Percentiles rank a stretch among this genome's conserved stretches.
Evolutionary conservation across 2,113 vertebrate genomes (phyloP).

Genomic region (Heloderma charlesbogerti): DNA sequence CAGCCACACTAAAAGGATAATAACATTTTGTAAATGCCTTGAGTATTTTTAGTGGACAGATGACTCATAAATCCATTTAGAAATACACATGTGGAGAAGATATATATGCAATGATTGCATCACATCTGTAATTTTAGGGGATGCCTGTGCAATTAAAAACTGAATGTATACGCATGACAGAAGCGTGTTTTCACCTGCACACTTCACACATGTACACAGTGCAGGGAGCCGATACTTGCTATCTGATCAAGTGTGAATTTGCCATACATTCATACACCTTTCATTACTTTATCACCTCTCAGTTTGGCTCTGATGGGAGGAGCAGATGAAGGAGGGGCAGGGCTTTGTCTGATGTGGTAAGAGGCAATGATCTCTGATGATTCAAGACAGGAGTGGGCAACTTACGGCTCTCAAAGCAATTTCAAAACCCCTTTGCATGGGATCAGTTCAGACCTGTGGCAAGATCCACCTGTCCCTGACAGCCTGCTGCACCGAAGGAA

Average conservation of each 20-base stretch:
- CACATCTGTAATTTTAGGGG: neutral
- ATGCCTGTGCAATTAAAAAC: neutral
- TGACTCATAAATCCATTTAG: too few relatives aligned
- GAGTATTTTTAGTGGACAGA: neutral
- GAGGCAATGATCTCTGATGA: neutral
- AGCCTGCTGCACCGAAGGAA: too few relatives aligned
- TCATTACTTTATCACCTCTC: neutral
- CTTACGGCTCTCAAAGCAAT: too few relatives aligned
- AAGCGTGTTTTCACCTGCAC: neutral
- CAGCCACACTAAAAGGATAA: neutral
- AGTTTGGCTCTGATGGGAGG: too few relatives aligned
- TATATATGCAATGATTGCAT: too few relatives aligned
- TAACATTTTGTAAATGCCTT: neutral
- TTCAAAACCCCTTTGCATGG: too few relatives aligned
- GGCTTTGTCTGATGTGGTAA: neutral
- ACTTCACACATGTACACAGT: neutral
- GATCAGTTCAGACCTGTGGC: too few relatives aligned
- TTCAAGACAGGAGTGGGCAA: neutral
- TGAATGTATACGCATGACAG: neutral
- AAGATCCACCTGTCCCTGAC: too few relatives aligned
- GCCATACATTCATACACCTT: neutral
- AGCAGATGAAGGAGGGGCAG: too few relatives aligned
- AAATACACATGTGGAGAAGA: too few relatives aligned
- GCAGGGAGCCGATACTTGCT: neutral
- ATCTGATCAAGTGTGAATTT: neutral